Evolutionary conservation across 2,113 vertebrate species (phyloP), one percentile per base, ranked within the genome.

Genomic region (Psilopogon haemacephalus): DNA sequence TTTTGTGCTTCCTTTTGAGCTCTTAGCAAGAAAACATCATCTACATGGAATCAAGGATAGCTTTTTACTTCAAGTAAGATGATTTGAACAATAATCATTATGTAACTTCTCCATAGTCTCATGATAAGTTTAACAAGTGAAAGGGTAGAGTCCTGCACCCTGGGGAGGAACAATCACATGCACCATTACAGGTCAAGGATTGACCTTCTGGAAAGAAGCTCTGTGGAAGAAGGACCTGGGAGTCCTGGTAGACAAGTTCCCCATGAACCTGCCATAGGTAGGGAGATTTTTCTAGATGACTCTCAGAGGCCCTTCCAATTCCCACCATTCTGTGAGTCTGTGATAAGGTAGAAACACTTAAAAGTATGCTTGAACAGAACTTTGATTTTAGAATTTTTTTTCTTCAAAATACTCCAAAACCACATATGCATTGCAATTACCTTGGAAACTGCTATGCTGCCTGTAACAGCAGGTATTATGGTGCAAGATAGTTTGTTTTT

Each of bases 91-190:
- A 20, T 8, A 5, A 46, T 44, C 24, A 50, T 58, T 26, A 35
- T 0, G 0, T 8, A 46, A 27, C 38, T 72, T 46, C 23, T 46
- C 23, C 15, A 65, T 1, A 37, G 20, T 11, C 17, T n/a, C 8
- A 9, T 52, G 33, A 72, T 72, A 46, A 68, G 58, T 24, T 23
- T 23, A 50, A 50, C 48, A 50, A 50, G 48, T 50, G 48, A 50
- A 24, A 26, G 48, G 23, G 23, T 24, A 24, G 48, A 26, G 48
- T 50, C 23, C 23, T 50, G 48, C 23, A 50, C 48, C 48, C 12
- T 50, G 48, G 23, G 48, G 48, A 50, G 23, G 21, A 26, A 24
- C 26, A 50, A 50, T 50, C 12, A 23, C 48, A 50, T 50, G 48
- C 23, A 50, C 12, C 48, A 50, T 50, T 26, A 50, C 48, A 50